These are phyloP conservation scores for Microcebus murinus DNA, from an alignment of 2,113 vertebrate species.

Conservation along the genomic window DNA sequence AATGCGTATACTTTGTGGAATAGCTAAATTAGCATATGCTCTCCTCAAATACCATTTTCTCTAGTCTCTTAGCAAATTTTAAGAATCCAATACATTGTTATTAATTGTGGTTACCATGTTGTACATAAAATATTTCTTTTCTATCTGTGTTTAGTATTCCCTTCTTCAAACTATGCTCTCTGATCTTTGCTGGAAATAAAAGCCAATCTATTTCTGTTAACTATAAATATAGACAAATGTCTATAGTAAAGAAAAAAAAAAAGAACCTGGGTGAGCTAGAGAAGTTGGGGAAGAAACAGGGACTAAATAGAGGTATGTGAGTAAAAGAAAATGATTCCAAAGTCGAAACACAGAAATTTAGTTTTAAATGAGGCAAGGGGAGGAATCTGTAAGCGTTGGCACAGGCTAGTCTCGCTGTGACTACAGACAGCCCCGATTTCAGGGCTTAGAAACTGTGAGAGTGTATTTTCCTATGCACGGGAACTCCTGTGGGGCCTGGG, in stretches of 20 bases:
- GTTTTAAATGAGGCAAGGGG: not conserved
- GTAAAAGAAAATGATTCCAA: not conserved
- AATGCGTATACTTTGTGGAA: not conserved
- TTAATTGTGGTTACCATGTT: not conserved
- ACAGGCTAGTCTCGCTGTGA: not conserved
- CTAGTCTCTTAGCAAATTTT: not conserved
- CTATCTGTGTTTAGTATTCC: not conserved
- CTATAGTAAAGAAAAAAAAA: not conserved
- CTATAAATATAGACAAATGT: not conserved
- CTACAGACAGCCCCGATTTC: not conserved
- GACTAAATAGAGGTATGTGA: not conserved
- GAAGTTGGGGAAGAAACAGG: not conserved
- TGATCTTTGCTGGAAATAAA: slow-evolving; percentile 25
- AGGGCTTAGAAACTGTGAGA: not conserved
- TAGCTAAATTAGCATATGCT: not conserved
- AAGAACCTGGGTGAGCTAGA: not conserved
- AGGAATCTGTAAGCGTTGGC: not conserved
- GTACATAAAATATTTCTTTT: not conserved
- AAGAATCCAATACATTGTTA: not conserved
- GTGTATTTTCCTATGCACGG: not conserved
- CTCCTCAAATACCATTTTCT: not conserved
- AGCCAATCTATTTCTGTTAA: not conserved
- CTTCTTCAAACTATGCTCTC: slow-evolving; percentile 12
- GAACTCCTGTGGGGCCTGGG: not conserved
- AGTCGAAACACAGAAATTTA: not conserved